A percentile compares a stretch with the other conserved stretches of the same genome.
phyloP scores from a whole-genome alignment of 2,888 invertebrate genomes.

The Nezara viridula region DNA sequence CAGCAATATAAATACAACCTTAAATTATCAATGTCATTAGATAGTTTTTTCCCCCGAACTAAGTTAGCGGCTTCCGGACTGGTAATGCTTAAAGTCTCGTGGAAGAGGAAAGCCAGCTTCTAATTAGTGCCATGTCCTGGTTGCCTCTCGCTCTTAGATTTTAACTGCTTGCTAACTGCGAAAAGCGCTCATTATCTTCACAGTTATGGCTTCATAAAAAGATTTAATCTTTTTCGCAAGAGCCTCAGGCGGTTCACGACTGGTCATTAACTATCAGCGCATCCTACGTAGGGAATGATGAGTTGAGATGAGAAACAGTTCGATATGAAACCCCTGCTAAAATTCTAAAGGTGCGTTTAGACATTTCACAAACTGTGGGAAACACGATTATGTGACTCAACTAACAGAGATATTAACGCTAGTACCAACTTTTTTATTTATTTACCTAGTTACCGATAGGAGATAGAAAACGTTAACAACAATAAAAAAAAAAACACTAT shows the following conservation, averaged over 20 bases:
- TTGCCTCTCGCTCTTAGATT: not conserved
- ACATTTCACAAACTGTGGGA: too few relatives aligned
- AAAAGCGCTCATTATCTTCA: not conserved
- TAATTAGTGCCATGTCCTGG: conserved; percentile 16
- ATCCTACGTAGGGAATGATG: not conserved
- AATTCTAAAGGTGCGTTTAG: too few relatives aligned
- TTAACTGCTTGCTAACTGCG: conserved; percentile 11
- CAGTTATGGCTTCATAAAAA: conserved; percentile 32
- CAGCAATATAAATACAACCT: not conserved
- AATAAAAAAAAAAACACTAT: too few relatives aligned
- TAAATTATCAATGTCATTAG: not conserved
- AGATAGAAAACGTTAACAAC: too few relatives aligned
- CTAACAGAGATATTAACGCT: too few relatives aligned
- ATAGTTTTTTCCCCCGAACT: not conserved
- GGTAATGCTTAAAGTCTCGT: not conserved
- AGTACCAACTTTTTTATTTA: too few relatives aligned
- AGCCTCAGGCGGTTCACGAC: not conserved
- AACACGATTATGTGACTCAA: too few relatives aligned
- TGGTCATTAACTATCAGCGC: not conserved
- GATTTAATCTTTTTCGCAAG: not conserved
- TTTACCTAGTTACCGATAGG: too few relatives aligned
- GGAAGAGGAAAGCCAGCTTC: not conserved
- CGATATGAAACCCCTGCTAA: not conserved
- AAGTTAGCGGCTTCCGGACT: not conserved
- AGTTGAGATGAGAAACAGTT: not conserved